phyloP scores from a whole-genome alignment of 2,797 vertebrate genomes.

The Telmatherina bonti region DNA sequence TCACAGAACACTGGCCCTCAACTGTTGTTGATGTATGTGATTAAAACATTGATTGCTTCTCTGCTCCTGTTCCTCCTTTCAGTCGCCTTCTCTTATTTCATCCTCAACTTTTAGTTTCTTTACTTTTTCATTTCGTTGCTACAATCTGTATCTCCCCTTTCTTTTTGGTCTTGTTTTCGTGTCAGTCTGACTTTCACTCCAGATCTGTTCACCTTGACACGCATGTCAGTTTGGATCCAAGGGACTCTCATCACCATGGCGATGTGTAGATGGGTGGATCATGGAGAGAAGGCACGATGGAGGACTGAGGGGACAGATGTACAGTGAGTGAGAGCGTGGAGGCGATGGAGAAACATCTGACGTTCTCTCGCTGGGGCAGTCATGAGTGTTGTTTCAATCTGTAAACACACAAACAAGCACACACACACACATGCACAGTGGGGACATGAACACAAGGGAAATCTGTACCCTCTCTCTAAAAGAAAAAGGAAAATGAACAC shows the following conservation, averaged over 20 bases:
- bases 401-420: conserved; percentile 52
- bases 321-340: conserved; percentile 37
- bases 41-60: conserved; percentile 45
- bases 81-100: conserved; percentile 10
- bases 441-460: conserved; percentile 62
- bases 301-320: conserved; percentile 62
- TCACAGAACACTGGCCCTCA: conserved; percentile 52
- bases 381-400: conserved; percentile 74
- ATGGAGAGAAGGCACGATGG: conserved; percentile 22
- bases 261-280: conserved; percentile 28
- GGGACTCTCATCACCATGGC: conserved; percentile 33
- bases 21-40: conserved; percentile 32
- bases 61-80: conserved; percentile 16
- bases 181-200: neutral
- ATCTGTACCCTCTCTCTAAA: conserved; percentile 65
- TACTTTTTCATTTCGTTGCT: neutral
- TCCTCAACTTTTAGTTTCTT: conserved; percentile 4
- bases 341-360: conserved; percentile 68
- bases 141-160: neutral
- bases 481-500: conserved; percentile 62
- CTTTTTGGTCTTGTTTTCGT: neutral
- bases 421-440: conserved; percentile 20
- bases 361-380: conserved; percentile 66
- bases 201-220: conserved; percentile 48
- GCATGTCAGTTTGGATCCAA: conserved; percentile 39